phyloP scores from a whole-genome alignment of 2,797 vertebrate species.

The Rousettus madagascariensis region DNA sequence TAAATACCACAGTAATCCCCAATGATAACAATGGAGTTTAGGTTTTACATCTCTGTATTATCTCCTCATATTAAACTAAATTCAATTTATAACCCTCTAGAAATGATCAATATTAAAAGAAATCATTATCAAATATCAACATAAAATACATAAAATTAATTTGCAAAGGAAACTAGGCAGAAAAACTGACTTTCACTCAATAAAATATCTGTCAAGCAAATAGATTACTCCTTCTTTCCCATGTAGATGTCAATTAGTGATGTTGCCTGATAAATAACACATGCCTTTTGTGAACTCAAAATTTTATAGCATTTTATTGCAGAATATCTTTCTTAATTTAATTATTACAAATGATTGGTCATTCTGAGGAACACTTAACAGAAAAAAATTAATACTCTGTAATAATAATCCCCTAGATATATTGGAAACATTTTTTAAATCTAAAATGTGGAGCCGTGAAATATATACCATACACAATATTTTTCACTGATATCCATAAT shows the following conservation, averaged over 20 bases:
- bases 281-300: background rate
- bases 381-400: background rate
- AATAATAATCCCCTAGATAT: background rate
- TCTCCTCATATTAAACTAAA: background rate
- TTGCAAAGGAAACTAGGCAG: background rate
- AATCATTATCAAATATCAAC: conserved; percentile 19
- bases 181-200: background rate
- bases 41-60: background rate
- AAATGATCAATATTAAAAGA: conserved; percentile 36
- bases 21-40: background rate
- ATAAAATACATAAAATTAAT: background rate
- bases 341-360: conserved; percentile 16
- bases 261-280: background rate
- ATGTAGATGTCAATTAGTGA: background rate
- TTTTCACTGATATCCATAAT: background rate
- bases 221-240: background rate
- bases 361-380: conserved; percentile 12
- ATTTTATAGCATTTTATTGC: background rate
- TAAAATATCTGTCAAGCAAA: conserved; percentile 45
- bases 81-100: background rate
- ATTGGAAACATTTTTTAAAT: background rate
- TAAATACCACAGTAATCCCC: background rate
- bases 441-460: background rate
- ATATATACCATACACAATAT: background rate
- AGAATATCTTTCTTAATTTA: background rate